Conservation (phyloP, 2,888 invertebrate genomes). For the Ypsolopha scabrella region DNA sequence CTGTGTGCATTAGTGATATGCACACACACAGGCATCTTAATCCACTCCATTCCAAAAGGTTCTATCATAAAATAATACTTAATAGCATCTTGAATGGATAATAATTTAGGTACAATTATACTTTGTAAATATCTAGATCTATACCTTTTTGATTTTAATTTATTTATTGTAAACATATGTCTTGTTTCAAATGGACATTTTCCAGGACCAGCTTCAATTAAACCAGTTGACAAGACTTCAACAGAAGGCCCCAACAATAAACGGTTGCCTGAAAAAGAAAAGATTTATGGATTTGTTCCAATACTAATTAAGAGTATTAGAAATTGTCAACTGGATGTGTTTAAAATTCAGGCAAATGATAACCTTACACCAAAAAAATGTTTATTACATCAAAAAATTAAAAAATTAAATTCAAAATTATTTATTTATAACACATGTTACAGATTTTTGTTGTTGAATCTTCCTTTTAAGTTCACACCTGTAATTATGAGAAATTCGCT, state of each 20-base stretch:
- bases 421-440: too few relatives aligned
- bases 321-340: too few relatives aligned
- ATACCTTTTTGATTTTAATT: conserved; percentile 70
- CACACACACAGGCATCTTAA: too few relatives aligned
- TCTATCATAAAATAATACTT: not conserved
- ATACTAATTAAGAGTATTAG: conserved; percentile 27
- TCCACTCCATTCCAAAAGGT: too few relatives aligned
- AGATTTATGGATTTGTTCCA: conserved; percentile 11
- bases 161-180: conserved; percentile 76
- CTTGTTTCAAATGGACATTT: conserved; percentile 85
- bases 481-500: too few relatives aligned
- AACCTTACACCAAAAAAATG: too few relatives aligned
- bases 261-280: conserved; percentile 51
- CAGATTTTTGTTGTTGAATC: too few relatives aligned
- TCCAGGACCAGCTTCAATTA: conserved; percentile 81
- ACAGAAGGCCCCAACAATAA: conserved; percentile 69
- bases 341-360: too few relatives aligned
- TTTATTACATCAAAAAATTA: too few relatives aligned
- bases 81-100: not conserved
- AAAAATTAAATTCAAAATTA: too few relatives aligned
- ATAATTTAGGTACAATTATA: not conserved
- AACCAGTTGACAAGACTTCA: conserved; percentile 69
- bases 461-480: too few relatives aligned
- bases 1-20: too few relatives aligned
- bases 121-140: not conserved